Evolutionary conservation across 2,888 invertebrate species (phyloP), one percentile per base, ranked within the genome.

Genomic region (Arge pagana): DNA sequence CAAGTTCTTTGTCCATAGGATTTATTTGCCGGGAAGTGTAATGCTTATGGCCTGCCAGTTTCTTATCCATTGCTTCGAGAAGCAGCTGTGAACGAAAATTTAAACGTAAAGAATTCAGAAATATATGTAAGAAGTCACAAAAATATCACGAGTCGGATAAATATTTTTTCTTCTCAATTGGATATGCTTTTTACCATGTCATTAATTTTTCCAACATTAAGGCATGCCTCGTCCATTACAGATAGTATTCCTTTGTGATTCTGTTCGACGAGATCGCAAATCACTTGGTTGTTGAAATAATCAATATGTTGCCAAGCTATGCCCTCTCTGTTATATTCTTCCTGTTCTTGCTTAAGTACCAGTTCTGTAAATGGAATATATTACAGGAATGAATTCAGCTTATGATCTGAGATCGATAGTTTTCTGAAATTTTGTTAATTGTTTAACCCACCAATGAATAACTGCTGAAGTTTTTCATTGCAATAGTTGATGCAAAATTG

Each of bases 401-500:
- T 51, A 50, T 4, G 24, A 18, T 48, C 35, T 16, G 30, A 37
- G 15, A 10, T 11, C 15, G 8, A 21, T 36, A 2, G 3, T 16
- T n/a, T n/a, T n/a, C n/a, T n/a, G n/a, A n/a, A n/a, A n/a, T n/a
- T n/a, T n/a, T n/a, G 16, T 35, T 16, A 35, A 3, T n/a, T 28
- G 3, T 18, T 11, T 24, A 16, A 60, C 79, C 78, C 69, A 90
- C 91, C 91, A 69, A 98, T 98, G 74, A 98, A 98, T 26, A 98
- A 81, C 77, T 98, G 98, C 74, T 98, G 98, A 59, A 98, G 81
- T 75, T 98, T 98, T 80, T 98, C 98, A 75, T 98, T 98, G 74
- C 97, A 98, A 79, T 97, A 98, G 79, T 98, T 98, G 71, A 98
- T 98, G 78, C 97, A 98, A 79, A 98, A 95, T 80, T 98, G 98